Evolutionary conservation across 2,888 invertebrate species (phyloP).

Genomic region (Imbricaverruca yamaguchii): DNA sequence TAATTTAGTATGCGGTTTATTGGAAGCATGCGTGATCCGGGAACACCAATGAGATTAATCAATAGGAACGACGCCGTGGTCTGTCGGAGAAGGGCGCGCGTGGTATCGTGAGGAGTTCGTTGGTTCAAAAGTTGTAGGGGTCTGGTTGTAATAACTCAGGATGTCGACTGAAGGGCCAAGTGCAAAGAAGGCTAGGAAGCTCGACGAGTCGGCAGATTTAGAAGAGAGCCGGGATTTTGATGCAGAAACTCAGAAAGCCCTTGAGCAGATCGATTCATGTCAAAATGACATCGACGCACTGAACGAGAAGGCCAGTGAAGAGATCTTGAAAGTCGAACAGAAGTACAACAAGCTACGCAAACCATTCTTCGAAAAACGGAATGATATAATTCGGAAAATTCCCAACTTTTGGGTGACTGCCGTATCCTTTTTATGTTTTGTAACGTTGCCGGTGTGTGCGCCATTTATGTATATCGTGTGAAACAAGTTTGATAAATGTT

Average conservation of each 20-base stretch:
- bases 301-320: constrained; percentile 74
- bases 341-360: constrained; percentile 71
- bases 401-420: constrained; percentile 78
- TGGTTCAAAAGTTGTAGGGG: neutral
- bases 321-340: constrained; percentile 72
- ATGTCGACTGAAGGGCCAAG: constrained; percentile 42
- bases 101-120: neutral
- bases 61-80: neutral
- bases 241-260: constrained; percentile 53
- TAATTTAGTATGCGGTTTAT: no score
- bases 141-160: neutral
- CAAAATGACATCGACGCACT: constrained; percentile 73
- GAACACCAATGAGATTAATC: constrained; percentile 4
- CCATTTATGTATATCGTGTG: neutral
- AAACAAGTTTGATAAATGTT: no score
- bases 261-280: constrained; percentile 70
- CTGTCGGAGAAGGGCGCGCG: neutral
- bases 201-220: constrained; percentile 38
- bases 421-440: constrained; percentile 52
- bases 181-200: constrained; percentile 46
- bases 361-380: constrained; percentile 67
- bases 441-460: neutral
- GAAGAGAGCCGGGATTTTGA: constrained; percentile 45
- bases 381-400: constrained; percentile 65
- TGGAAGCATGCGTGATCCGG: neutral